phyloP scores from a whole-genome alignment of 2,888 invertebrate genomes.

The Epistrophe grossulariae region DNA sequence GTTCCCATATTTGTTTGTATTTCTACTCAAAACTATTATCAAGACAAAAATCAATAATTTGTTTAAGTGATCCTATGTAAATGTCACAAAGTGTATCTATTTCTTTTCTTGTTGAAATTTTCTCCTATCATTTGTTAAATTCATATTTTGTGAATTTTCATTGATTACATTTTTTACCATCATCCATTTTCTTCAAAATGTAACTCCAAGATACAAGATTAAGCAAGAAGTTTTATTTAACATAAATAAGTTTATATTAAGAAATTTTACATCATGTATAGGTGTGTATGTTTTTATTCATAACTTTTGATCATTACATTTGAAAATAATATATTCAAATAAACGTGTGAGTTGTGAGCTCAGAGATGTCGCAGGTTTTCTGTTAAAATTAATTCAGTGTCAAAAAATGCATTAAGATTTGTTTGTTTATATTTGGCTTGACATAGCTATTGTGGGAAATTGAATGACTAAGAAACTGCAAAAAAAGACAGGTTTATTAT shows the following conservation, averaged over 20 bases:
- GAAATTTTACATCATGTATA: background rate
- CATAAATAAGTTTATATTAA: background rate
- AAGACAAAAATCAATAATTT: too few species aligned
- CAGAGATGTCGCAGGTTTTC: background rate
- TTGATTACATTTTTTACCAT: background rate
- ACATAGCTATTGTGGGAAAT: background rate
- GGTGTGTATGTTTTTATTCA: background rate
- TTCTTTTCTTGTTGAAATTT: background rate
- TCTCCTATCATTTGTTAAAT: background rate
- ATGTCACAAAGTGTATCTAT: background rate
- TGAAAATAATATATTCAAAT: background rate
- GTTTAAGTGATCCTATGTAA: background rate
- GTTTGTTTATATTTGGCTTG: background rate
- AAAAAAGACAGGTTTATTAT: background rate
- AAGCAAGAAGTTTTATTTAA: constrained; percentile 18
- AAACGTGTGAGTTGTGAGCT: background rate
- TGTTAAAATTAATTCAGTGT: background rate
- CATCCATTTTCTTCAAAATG: background rate
- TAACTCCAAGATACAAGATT: background rate
- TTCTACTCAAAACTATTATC: too few species aligned
- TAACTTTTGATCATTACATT: background rate
- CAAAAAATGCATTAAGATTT: background rate
- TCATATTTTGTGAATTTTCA: background rate
- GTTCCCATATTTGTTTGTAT: too few species aligned
- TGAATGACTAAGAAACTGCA: background rate